A percentile compares a stretch with the other conserved stretches of the same genome.
Evolutionary conservation across 2,113 vertebrate species (phyloP).

Genomic region (Psettodes erumei): DNA sequence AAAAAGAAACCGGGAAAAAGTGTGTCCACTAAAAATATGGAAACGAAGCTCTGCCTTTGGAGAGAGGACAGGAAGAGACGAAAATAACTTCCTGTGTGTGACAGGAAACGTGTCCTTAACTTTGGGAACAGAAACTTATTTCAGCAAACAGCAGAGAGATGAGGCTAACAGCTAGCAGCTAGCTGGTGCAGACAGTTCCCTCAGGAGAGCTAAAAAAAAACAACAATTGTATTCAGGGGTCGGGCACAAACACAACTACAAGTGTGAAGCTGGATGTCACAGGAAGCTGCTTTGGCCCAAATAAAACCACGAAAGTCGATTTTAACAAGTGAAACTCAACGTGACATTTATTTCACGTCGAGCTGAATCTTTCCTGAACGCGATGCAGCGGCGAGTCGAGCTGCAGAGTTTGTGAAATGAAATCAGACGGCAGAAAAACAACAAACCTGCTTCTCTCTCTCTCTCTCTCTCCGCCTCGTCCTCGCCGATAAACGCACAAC

Average conservation of each 20-base stretch:
- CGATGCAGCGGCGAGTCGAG: no score
- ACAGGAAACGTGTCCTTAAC: neutral
- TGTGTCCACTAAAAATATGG: no score
- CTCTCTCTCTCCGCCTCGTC: neutral
- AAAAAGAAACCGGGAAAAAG: no score
- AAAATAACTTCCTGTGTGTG: neutral
- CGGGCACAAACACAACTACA: neutral
- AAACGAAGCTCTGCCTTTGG: neutral
- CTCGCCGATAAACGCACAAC: slow-evolving; percentile 14
- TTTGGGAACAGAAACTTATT: neutral
- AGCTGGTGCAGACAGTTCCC: neutral
- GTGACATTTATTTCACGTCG: neutral
- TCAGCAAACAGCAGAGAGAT: neutral
- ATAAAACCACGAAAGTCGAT: no score
- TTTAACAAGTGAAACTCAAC: no score
- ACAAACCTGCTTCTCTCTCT: slow-evolving; percentile 23
- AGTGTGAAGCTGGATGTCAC: neutral
- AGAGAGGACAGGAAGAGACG: neutral
- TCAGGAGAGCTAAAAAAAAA: neutral
- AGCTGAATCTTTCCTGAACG: neutral
- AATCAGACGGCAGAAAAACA: slow-evolving; percentile 38
- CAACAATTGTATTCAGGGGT: neutral
- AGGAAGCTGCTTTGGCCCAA: no score
- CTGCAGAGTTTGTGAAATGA: neutral
- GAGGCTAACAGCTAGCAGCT: neutral